Conservation (phyloP, 2,797 vertebrate species). For the Catharus ustulatus region DNA sequence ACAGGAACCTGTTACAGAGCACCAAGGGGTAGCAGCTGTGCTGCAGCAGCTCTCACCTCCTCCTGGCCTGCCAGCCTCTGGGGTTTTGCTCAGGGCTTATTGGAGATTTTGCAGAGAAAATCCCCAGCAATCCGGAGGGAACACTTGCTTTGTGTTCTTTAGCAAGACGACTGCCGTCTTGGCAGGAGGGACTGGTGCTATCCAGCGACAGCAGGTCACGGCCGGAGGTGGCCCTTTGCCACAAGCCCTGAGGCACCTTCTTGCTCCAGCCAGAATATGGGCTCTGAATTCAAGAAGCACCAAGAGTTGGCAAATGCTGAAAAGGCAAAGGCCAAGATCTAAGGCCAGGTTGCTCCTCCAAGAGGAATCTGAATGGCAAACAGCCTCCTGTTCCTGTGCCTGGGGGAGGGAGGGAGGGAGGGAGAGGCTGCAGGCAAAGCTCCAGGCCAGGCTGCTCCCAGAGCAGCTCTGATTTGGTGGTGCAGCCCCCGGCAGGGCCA, state of each 20-base stretch:
- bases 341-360: background rate
- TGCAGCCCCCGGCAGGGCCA: rapidly evolving
- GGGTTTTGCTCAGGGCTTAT: background rate
- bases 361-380: background rate
- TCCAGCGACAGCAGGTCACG: background rate
- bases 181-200: background rate
- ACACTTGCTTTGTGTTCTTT: background rate
- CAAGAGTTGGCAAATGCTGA: background rate
- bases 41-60: background rate
- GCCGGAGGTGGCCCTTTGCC: background rate
- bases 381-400: background rate
- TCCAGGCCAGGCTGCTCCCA: background rate
- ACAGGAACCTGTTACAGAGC: background rate
- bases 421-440: background rate
- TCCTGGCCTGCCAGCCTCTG: background rate
- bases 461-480: background rate
- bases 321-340: background rate
- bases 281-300: background rate
- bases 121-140: background rate
- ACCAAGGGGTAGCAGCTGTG: background rate
- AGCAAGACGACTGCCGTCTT: background rate
- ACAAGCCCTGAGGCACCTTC: background rate
- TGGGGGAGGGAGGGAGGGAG: no score
- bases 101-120: constrained; percentile 10
- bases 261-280: rapidly evolving